Percentiles rank a stretch among this genome's conserved stretches.
Evolutionary conservation across 2,113 vertebrate genomes (phyloP).

Genomic region (Gyps fulvus): DNA sequence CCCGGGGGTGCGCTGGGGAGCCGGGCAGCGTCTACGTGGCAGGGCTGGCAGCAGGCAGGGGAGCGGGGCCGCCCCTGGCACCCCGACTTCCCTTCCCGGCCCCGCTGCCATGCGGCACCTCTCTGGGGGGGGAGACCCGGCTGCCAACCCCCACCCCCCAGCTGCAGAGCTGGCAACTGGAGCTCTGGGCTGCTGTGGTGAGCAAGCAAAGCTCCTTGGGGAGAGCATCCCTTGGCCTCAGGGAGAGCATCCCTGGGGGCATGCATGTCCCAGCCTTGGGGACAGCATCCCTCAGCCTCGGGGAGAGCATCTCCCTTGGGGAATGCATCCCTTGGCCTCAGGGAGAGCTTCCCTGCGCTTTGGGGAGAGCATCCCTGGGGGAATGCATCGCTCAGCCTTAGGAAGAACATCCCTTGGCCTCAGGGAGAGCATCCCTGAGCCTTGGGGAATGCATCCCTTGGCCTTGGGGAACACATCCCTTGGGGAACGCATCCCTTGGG

Average conservation of each 20-base stretch:
- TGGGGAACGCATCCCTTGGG: not conserved
- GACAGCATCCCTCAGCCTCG: not conserved
- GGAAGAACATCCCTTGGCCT: not conserved
- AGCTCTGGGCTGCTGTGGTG: conserved; percentile 21
- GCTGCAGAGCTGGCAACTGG: not conserved
- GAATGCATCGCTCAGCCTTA: no score
- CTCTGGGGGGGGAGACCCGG: not conserved
- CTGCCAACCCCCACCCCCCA: not conserved
- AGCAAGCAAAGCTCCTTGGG: not conserved
- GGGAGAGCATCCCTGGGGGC: not conserved
- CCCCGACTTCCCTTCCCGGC: not conserved
- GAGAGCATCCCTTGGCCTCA: not conserved
- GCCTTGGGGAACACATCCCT: not conserved
- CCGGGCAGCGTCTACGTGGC: conserved; percentile 9
- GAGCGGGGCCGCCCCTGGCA: not conserved
- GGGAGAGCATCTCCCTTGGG: not conserved
- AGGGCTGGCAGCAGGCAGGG: conserved; percentile 57
- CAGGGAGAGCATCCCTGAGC: not conserved
- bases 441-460: not conserved
- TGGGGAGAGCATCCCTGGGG: no score
- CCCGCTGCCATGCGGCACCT: not conserved
- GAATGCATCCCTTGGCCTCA: not conserved
- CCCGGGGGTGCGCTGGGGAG: not conserved
- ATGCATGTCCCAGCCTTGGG: not conserved
- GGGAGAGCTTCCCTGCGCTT: not conserved